A percentile compares a stretch with the other conserved stretches of the same genome.
Evolutionary conservation across 2,888 invertebrate genomes (phyloP).

Genomic region (Leucophora obtusa): DNA sequence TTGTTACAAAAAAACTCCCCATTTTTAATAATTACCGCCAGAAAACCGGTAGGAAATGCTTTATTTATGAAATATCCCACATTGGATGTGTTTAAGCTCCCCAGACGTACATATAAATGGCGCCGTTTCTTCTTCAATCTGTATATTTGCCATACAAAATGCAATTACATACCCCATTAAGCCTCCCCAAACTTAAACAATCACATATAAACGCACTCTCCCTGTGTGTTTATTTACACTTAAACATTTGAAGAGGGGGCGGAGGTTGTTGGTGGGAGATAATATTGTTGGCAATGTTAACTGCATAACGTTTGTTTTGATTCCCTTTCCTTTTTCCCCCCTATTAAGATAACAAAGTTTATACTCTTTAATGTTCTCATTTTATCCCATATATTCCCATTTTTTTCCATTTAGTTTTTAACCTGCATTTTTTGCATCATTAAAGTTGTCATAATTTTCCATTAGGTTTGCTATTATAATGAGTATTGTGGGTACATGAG

Average conservation of each 20-base stretch:
- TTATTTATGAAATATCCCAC: conserved; percentile 19
- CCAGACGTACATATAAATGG: conserved; percentile 59
- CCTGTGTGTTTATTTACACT: conserved; percentile 55
- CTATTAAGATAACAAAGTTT: conserved; percentile 50
- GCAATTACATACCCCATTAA: conserved; percentile 65
- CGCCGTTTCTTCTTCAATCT: conserved; percentile 39
- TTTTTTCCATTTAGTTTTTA: conserved; percentile 44
- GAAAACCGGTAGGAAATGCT: conserved; percentile 45
- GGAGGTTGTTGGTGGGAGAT: neutral
- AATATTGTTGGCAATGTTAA: neutral
- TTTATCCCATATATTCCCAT: neutral
- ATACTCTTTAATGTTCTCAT: neutral
- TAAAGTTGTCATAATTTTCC: conserved; percentile 67
- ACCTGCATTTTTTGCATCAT: conserved; percentile 62
- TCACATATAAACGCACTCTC: neutral
- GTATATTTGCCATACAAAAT: conserved; percentile 46
- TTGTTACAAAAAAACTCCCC: conserved; percentile 28
- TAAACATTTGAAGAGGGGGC: conserved; percentile 30
- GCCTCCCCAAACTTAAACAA: conserved; percentile 14
- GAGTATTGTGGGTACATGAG: neutral
- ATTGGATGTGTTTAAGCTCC: conserved; percentile 27
- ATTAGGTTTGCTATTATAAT: conserved; percentile 62
- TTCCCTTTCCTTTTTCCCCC: conserved; percentile 13
- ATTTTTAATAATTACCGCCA: conserved; percentile 63
- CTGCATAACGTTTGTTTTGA: conserved; percentile 44